Conservation (phyloP, 2,797 vertebrate genomes). For the Crocodylus rhombifer region DNA sequence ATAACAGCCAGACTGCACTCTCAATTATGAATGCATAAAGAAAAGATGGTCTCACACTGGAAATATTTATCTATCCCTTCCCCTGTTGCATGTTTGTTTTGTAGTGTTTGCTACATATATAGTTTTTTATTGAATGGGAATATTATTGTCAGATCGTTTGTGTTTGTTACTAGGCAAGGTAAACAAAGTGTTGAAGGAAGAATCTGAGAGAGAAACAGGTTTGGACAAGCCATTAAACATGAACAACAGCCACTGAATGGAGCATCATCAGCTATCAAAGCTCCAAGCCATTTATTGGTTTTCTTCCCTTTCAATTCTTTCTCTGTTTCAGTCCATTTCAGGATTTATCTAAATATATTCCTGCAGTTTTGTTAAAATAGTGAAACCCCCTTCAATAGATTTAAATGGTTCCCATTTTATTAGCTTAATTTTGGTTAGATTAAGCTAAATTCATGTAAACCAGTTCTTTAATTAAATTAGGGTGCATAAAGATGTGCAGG, state of each 20-base stretch:
- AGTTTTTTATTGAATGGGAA: background rate
- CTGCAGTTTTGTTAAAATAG: background rate
- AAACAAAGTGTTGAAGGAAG: slow-evolving; percentile 10
- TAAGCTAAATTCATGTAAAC: background rate
- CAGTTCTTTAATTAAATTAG: background rate
- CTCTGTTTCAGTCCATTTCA: background rate
- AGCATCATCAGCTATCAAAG: too few relatives aligned
- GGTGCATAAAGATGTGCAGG: background rate
- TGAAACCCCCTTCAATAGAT: background rate
- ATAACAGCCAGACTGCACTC: slow-evolving; percentile 15
- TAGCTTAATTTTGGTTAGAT: background rate
- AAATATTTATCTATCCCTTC: slow-evolving; percentile 17
- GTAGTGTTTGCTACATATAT: background rate
- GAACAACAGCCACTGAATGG: too few relatives aligned
- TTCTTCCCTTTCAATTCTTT: too few relatives aligned
- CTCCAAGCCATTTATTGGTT: too few relatives aligned
- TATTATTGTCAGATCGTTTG: background rate
- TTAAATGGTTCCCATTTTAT: background rate
- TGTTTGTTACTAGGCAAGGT: background rate
- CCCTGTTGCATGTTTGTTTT: background rate
- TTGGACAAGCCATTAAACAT: too few relatives aligned
- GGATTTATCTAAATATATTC: background rate
- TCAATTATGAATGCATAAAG: background rate
- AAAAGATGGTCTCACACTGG: background rate
- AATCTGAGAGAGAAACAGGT: background rate